phyloP scores from a whole-genome alignment of 2,797 vertebrate species.

The Sebastes hopkinsi region DNA sequence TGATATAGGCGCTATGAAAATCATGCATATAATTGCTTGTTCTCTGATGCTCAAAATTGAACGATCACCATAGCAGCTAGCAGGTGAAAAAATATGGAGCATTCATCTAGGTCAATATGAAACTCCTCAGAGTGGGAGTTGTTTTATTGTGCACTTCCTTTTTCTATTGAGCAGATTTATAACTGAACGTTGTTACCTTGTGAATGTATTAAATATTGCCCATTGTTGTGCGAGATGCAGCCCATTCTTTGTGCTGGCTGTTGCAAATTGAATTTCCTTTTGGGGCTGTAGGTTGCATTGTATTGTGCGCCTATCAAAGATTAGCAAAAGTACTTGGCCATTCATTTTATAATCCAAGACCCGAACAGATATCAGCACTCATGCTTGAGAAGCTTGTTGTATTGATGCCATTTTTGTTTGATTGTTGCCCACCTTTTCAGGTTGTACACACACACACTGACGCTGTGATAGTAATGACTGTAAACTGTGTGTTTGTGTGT shows the following conservation, averaged over 20 bases:
- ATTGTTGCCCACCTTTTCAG: conserved; percentile 29
- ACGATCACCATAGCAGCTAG: conserved; percentile 1
- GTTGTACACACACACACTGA: background rate
- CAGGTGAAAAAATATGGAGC: conserved; percentile 32
- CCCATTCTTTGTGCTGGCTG: conserved; percentile 13
- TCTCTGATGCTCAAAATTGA: conserved; percentile 27
- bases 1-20: background rate
- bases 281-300: conserved; percentile 10
- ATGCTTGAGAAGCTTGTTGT: background rate
- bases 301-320: conserved; percentile 35
- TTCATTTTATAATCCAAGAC: conserved; percentile 38
- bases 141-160: conserved; percentile 31
- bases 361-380: conserved; percentile 12
- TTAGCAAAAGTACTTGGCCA: conserved; percentile 1
- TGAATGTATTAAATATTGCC: conserved; percentile 33
- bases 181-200: conserved; percentile 16
- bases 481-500: background rate
- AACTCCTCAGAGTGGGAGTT: conserved; percentile 33
- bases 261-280: conserved; percentile 48
- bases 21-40: conserved; percentile 31
- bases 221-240: conserved; percentile 21
- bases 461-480: conserved; percentile 34
- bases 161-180: conserved; percentile 33
- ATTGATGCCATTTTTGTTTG: background rate
- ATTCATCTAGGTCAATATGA: conserved; percentile 49